Base-by-base conservation (phyloP, 2,113 vertebrate genomes). In the Eulemur rufifrons region DNA sequence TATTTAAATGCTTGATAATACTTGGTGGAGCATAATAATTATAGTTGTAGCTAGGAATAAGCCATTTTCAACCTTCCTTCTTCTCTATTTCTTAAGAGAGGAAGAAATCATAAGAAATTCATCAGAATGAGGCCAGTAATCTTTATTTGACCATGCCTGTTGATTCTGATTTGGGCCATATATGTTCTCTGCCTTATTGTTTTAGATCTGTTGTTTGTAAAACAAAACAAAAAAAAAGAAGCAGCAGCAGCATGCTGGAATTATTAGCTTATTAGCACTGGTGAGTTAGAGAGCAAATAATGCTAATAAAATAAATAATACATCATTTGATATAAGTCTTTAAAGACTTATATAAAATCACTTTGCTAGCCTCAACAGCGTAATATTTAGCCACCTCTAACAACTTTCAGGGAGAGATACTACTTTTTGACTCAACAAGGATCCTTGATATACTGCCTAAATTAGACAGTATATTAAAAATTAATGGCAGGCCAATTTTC, bases 381-480 rank as follows among this genome's bases (percentile, higher is more conserved):
- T 71, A 96, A 98, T 97, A 45, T 66, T 97, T 97, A 97, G 73
- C 92, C 98, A 97, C 0, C 5, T 89, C 54, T 96, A 97, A 95
- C 42, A 96, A 73, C 76, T 98, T 97, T 97, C 86, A 97, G 89
- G n/a, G 73, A 97, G 59, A 94, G 42, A 81, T 69, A 93, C 56
- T 95, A 61, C 89, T 97, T 96, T 97, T 76, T 92, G 73, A 95
- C 84, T 98, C 96, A 95, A 74, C 5, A 61, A 97, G 82, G 3
- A 92, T 96, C 77, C 78, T 95, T 96, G 90, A 97, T 92, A 86
- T 86, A 96, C 83, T 95, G 54, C 86, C 77, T 94, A 97, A 97
- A 97, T 98, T 97, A 98, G 52, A 82, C 14, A 97, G 32, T 37
- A 84, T 96, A 97, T 98, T 98, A 98, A 98, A 98, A 97, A 95